A percentile compares a stretch with the other conserved stretches of the same genome.
These are phyloP conservation scores for Actinemys pallida DNA, from an alignment of 2,113 vertebrate genomes.

Conservation along the genomic window DNA sequence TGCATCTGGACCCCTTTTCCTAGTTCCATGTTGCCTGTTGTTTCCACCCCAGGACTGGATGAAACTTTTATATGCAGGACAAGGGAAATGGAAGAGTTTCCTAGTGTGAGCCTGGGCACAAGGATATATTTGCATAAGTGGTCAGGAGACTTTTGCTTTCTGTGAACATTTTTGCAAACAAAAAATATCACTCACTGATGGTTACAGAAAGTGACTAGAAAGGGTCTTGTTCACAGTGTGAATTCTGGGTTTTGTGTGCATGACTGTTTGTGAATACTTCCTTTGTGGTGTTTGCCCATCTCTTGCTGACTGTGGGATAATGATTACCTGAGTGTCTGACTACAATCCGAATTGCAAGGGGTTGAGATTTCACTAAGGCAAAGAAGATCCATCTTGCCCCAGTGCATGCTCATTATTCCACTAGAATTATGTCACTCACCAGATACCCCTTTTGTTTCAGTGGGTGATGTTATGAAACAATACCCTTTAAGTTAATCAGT, in stretches of 20 bases:
- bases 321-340: not conserved
- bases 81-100: not conserved
- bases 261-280: not conserved
- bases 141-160: not conserved
- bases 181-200: not conserved
- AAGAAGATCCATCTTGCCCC: slow-evolving; percentile 57
- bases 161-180: not conserved
- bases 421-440: slow-evolving; percentile 71
- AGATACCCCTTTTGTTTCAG: slow-evolving; percentile 66
- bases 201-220: fast-evolving
- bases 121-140: not conserved
- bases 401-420: slow-evolving; percentile 58
- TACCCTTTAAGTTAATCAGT: slow-evolving; percentile 60
- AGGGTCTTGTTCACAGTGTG: not conserved
- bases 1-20: not conserved
- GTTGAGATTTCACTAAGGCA: slow-evolving; percentile 34
- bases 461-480: slow-evolving; percentile 72
- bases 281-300: slow-evolving; percentile 18
- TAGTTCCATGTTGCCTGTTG: not conserved
- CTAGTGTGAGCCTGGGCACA: not conserved
- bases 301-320: not conserved
- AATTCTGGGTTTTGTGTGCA: not conserved
- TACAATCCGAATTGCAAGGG: slow-evolving; percentile 18
- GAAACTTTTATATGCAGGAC: not conserved
- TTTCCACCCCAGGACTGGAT: not conserved